These are phyloP conservation scores for Brienomyrus longianalis DNA, from an alignment of 2,113 vertebrate genomes.

Conservation along the genomic window DNA sequence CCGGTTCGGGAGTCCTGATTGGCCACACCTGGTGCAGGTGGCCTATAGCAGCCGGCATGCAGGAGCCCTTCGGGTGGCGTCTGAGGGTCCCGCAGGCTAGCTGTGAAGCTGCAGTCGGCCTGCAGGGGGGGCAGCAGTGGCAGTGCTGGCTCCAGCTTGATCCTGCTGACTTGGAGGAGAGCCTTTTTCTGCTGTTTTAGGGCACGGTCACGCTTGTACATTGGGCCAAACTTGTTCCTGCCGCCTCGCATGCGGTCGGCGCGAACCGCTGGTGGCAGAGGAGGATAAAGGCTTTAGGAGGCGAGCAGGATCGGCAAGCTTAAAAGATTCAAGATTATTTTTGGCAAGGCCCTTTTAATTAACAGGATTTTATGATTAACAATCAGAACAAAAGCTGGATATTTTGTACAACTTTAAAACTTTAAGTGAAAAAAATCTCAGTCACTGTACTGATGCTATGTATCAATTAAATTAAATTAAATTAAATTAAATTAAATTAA, in stretches of 20 bases:
- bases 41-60: conserved; percentile 54
- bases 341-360: background rate
- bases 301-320: background rate
- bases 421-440: background rate
- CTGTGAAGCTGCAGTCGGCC: conserved; percentile 59
- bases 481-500: background rate
- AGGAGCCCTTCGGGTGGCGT: conserved; percentile 57
- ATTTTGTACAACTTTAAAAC: background rate
- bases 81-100: conserved; percentile 54
- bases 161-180: conserved; percentile 72
- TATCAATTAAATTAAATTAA: no score
- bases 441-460: background rate
- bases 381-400: background rate
- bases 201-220: conserved; percentile 88
- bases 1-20: conserved; percentile 39
- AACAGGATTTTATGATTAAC: background rate
- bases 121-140: conserved; percentile 53
- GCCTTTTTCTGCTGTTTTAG: conserved; percentile 90
- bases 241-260: conserved; percentile 86
- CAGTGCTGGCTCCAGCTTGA: conserved; percentile 68
- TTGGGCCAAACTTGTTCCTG: conserved; percentile 88
- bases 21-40: conserved; percentile 51
- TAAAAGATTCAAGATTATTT: background rate
- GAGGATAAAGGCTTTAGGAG: background rate
- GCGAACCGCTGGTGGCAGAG: conserved; percentile 70